phyloP scores from a whole-genome alignment of 2,888 invertebrate genomes.

The Crossocerus cetratus region DNA sequence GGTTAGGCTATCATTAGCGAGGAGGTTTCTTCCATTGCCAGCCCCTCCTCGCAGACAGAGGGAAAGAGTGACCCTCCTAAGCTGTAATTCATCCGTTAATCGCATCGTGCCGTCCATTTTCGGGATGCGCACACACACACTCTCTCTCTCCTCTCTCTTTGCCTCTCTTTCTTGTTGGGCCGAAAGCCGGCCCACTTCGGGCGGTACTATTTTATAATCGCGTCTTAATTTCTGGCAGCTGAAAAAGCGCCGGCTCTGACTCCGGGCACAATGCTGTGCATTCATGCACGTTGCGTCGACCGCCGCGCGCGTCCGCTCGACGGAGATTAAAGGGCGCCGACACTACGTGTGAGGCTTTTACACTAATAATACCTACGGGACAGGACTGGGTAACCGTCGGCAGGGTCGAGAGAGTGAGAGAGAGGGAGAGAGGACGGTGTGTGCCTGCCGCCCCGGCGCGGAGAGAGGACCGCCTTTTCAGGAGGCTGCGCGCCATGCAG shows the following conservation, averaged over 20 bases:
- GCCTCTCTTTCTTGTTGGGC: too few relatives aligned
- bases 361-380: conserved; percentile 66
- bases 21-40: too few relatives aligned
- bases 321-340: conserved; percentile 74
- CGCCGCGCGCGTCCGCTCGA: conserved; percentile 34
- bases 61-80: not conserved
- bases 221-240: conserved; percentile 65
- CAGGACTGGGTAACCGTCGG: conserved; percentile 31
- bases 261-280: conserved; percentile 65
- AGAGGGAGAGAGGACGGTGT: too few relatives aligned
- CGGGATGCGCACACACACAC: too few relatives aligned
- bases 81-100: conserved; percentile 10
- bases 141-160: too few relatives aligned
- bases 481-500: conserved; percentile 10
- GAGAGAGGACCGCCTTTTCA: conserved; percentile 39
- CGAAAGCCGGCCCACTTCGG: too few relatives aligned
- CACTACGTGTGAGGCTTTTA: conserved; percentile 69
- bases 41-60: conserved; percentile 11
- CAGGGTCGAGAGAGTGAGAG: conserved; percentile 38
- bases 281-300: conserved; percentile 61
- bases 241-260: conserved; percentile 42
- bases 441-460: too few relatives aligned
- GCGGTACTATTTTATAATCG: conserved; percentile 62
- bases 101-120: not conserved
- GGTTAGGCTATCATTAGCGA: too few relatives aligned